Evolutionary conservation across 2,888 invertebrate genomes (phyloP).

Genomic region (Aelia acuminata): DNA sequence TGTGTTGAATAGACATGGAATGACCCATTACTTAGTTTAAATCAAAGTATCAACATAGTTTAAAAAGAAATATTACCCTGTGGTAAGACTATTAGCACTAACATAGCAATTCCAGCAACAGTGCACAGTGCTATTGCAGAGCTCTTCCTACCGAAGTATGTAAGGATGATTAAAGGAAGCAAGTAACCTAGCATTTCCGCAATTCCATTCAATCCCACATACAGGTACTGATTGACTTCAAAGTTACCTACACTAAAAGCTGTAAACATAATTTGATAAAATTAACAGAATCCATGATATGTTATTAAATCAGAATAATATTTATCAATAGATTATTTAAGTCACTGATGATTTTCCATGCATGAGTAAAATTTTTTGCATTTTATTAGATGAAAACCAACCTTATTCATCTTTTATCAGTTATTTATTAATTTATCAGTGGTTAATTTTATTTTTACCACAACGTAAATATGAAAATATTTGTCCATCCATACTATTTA

Average conservation of each 20-base stretch:
- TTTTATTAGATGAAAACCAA: no score
- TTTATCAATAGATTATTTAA: not conserved
- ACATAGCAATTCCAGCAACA: slow-evolving; percentile 70
- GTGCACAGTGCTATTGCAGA: slow-evolving; percentile 71
- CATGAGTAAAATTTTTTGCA: no score
- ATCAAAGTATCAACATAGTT: not conserved
- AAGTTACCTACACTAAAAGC: slow-evolving; percentile 73
- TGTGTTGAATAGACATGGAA: no score
- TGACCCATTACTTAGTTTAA: no score
- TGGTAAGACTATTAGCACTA: slow-evolving; percentile 71
- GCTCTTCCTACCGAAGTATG: slow-evolving; percentile 71
- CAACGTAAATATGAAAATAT: no score
- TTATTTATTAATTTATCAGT: no score
- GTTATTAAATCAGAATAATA: not conserved
- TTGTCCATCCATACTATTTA: no score
- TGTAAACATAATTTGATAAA: slow-evolving; percentile 66
- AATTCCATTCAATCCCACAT: slow-evolving; percentile 71
- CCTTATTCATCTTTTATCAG: no score
- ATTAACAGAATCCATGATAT: not conserved
- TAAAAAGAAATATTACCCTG: slow-evolving; percentile 67
- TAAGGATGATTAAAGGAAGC: slow-evolving; percentile 71
- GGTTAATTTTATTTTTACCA: no score
- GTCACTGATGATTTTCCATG: not conserved
- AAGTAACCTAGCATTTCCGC: slow-evolving; percentile 74
- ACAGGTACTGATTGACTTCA: slow-evolving; percentile 72